Evolutionary conservation across 2,113 vertebrate genomes (phyloP), one percentile per base, ranked within the genome.

Genomic region (Pelusios castaneus): DNA sequence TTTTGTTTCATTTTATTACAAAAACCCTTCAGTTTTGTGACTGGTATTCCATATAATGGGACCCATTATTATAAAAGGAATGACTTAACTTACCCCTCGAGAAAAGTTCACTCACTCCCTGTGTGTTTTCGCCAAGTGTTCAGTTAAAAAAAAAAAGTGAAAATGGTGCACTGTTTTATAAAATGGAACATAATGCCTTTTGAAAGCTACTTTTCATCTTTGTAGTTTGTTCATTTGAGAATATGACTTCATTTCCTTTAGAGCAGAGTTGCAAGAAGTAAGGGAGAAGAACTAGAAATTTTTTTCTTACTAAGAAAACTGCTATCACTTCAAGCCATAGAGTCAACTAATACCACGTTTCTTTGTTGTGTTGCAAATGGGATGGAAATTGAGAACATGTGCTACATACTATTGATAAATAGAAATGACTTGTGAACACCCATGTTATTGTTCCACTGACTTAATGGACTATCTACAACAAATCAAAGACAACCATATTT

Each of bases 41-140:
- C 6, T 47, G 85, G 2, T 55, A 82, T 60, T 89, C 29, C 73
- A 79, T 93, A 77, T 83, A 94, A 87, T 79, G 5, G 2, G 24
- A 76, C 75, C 41, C 56, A 82, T 93, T 93, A 92, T n/a, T 75
- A 90, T 24, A 90, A 83, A 93, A 93, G 4, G 91, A 96, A 89
- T 93, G 5, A 73, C 10, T 92, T 92, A 90, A 49, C 3, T 94
- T 83, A 81, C 10, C 16, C 43, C 14, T 45, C 45, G 85, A 95
- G 52, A 76, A 93, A 84, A 83, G 89, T 82, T 93, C 85, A 90
- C 22, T 63, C 11, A 76, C 76, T 82, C 12, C 47, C n/a, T 77
- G 49, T 31, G 43, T 52, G 25, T 89, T 96, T 95, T 79, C 38
- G 38, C 49, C 87, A 92, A 89, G 52, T 80, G 43, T 91, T 78